Conservation (phyloP, 2,797 vertebrate genomes). For the Phrynocephalus guinanensis region DNA sequence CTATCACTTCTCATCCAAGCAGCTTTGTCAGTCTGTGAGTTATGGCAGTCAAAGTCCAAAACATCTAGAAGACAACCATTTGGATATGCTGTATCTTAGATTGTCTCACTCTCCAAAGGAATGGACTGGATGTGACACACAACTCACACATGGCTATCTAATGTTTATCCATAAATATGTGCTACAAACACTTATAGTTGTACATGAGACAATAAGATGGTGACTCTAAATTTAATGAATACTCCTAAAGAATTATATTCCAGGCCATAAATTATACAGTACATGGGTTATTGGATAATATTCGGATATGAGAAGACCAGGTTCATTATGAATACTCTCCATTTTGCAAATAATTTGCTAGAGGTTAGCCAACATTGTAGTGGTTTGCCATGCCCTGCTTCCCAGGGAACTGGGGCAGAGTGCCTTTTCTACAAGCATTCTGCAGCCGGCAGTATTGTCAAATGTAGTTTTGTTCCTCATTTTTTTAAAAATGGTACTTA, state of each 20-base stretch:
- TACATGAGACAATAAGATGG: not conserved
- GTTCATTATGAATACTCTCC: slow-evolving; percentile 19
- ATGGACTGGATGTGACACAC: not conserved
- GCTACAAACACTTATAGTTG: not conserved
- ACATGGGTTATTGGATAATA: not conserved
- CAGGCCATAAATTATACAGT: not conserved
- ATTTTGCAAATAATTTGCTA: slow-evolving; percentile 34
- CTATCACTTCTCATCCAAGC: too few relatives aligned
- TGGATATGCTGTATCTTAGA: not conserved
- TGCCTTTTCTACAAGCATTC: slow-evolving; percentile 24
- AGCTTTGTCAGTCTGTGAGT: too few relatives aligned
- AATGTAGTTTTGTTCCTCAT: slow-evolving; percentile 25
- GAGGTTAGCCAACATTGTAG: slow-evolving; percentile 35
- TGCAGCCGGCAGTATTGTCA: slow-evolving; percentile 21
- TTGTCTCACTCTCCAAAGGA: not conserved
- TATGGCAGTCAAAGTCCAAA: too few relatives aligned
- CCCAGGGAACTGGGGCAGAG: slow-evolving; percentile 5
- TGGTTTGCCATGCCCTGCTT: slow-evolving; percentile 23
- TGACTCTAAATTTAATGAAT: not conserved
- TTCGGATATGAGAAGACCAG: not conserved
- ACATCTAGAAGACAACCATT: too few relatives aligned
- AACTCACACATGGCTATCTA: not conserved
- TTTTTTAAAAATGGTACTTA: not conserved
- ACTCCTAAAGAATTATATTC: slow-evolving; percentile 9
- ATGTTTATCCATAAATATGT: not conserved